Base-by-base conservation (phyloP, 2,888 invertebrate species). In the Philopedon plagiatum region DNA sequence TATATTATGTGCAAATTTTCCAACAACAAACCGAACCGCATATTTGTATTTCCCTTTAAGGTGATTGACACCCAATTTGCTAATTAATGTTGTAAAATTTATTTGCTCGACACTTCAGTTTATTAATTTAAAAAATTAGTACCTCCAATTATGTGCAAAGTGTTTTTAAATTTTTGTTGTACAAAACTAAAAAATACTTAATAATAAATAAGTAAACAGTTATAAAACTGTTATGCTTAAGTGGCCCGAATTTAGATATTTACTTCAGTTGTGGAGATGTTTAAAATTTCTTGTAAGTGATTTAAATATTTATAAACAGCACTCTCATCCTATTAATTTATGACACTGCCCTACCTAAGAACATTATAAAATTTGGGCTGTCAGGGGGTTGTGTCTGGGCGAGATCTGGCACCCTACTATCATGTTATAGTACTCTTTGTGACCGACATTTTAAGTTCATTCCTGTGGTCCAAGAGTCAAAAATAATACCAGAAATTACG, bases 21-120 rank as follows among this genome's bases (percentile, higher is more conserved):
- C 18, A 56, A 15, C 23, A 64, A 64, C n/a, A 56, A 39, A 54
- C 23, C 34, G 5, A 49, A 51, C 11, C 56, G 23, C 51, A 3
- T 64, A 51, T 64, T 64, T 64, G 29, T 41, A 39, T 54, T 64
- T 64, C 64, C 64, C 56, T 54, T 64, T 64, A 54, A 64, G 64
- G 64, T 64, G 41, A 64, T 39, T 54, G 64, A 54, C 64, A 54
- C 8, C 29, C 5, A 49, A 8, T 46, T 62, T 62, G 34, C 34
- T 49, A 44, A 37, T 64, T 54, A 15, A 49, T 8, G 19, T 26
- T 26, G 18, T 34, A 51, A 63, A 63, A 19, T 19, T 46, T 49
- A 37, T 64, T 49, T 64, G 19, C 15, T 13, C 34, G 41, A 34
- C 41, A 64, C 26, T 54, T 15, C 3, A 26, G 15, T 54, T 3